Base-by-base conservation (phyloP, 1,140 invertebrate species). In the Zeugodacus cucurbitae region DNA sequence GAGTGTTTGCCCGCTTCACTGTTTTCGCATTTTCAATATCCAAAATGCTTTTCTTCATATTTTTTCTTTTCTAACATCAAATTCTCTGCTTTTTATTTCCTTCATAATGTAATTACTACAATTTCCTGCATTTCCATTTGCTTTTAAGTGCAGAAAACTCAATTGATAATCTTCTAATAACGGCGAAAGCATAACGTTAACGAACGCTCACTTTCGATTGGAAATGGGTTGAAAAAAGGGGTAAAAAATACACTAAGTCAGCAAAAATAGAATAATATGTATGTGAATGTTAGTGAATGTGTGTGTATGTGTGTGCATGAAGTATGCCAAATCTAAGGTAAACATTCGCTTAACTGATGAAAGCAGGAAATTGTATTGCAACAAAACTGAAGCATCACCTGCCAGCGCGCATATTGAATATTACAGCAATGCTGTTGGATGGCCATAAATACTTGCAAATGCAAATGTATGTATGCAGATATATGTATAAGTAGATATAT, bases 281-380 rank as follows among this genome's bases (percentile, higher is more conserved):
- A 54, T 20, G 4, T 54, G 17, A 3, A 3, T 54, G 48, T 54
- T 11, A 17, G 10, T 17, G 14, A 14, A 20, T 54, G 48, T 54
- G 48, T 20, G 14, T 48, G 29, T 32, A 11, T 64, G 10, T 11
- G 62, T 26, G 29, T 17, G 62, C 14, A 34, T 67, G 62, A 29
- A 32, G 11, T 67, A 67, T 67, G 10, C 26, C 26, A 32, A 74
- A 74, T 41, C 67, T 37, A 74, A 67, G 32, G 67, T 74, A 74
- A 74, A 41, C 67, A 74, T 74, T 74, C 32, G 67, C 41, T 74
- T 74, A 74, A 37, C 67, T 74, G 20, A 32, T 74, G 67, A 74
- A 74, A 74, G 34, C 67, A 74, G 67, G 67, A 74, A 74, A 74
- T 74, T 74, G 34, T 74, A 37, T 74, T 74, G 17, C 34, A 74